Evolutionary conservation across 2,113 vertebrate genomes (phyloP), one percentile per base, ranked within the genome.

Genomic region (Fregetta grallaria): DNA sequence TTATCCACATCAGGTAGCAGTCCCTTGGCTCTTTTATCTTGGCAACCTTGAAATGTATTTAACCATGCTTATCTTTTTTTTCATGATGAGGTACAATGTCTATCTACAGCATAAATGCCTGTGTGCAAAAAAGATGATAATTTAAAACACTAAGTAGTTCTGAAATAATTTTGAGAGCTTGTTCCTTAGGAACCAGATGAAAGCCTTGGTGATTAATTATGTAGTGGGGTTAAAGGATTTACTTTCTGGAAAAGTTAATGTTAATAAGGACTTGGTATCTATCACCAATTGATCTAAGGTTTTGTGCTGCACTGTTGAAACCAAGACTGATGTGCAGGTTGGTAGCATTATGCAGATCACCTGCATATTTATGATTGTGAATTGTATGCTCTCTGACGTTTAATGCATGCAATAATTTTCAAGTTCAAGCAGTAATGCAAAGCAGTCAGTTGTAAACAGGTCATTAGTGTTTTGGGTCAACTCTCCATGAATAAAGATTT

Each of bases 141-240:
- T 96, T 97, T 97, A 67, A 92, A 97, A 91, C 94, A 76, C 79
- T 94, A 96, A 96, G 18, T 81, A 91, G 75, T 70, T 97, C 94
- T 88, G 88, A 95, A 97, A 88, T 88, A 68, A 91, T 95, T 92
- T 93, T 62, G 22, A 68, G 80, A 92, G 55, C 84, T 93, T 95
- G 30, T 86, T 86, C 58, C 66, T 88, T 88, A 86, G 78, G 65
- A 95, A 90, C 38, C 23, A 92, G 83, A 90, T 91, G 70, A 91
- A 96, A 95, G 88, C 61, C 78, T 93, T 0, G 0, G 32, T 96
- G 87, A 94, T 96, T 97, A 96, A 95, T 96, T 92, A 91, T 67
- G 77, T 62, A 73, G 83, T n/a, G n/a, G 23, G 56, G 66, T 49
- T 91, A 92, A 94, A 94, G 63, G 71, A 53, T 91, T 86, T 86